phyloP scores from a whole-genome alignment of 2,888 invertebrate species.

The Phyto melanocephala region DNA sequence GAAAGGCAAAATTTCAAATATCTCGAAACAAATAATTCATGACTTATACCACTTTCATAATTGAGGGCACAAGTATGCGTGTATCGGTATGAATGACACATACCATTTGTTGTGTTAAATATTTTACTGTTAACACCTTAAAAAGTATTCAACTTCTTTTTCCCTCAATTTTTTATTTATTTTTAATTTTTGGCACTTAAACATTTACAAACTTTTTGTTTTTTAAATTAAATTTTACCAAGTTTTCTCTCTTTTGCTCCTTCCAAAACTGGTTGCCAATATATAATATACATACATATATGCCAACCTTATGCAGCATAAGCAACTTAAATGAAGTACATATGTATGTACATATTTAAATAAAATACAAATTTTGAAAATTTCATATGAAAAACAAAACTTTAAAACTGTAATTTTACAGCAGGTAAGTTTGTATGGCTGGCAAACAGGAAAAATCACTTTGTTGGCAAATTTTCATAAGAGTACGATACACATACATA shows the following conservation, averaged over 20 bases:
- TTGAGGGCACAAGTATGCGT: too few species aligned
- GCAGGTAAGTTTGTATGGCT: conserved; percentile 2
- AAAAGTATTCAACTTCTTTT: conserved; percentile 51
- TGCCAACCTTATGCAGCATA: too few species aligned
- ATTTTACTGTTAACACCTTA: conserved; percentile 58
- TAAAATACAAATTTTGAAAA: conserved; percentile 15
- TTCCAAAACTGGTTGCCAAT: conserved; percentile 55
- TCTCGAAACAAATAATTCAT: too few species aligned
- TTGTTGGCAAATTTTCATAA: conserved; percentile 63
- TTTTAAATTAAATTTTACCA: conserved; percentile 37
- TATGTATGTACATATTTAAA: conserved; percentile 40
- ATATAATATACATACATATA: too few species aligned
- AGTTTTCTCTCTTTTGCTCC: conserved; percentile 8
- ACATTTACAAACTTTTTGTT: conserved; percentile 35
- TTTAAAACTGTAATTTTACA: conserved; percentile 46
- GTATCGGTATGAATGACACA: not conserved
- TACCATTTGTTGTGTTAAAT: conserved; percentile 43
- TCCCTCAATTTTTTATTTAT: conserved; percentile 20
- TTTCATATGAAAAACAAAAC: conserved; percentile 28
- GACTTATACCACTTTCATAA: too few species aligned
- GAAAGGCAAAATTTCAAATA: not conserved
- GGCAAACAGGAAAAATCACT: conserved; percentile 66
- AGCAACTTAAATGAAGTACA: conserved; percentile 5
- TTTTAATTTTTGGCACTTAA: not conserved
- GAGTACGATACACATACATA: conserved; percentile 25